These are phyloP conservation scores for Centropus unirufus DNA, from an alignment of 2,113 vertebrate genomes.

Conservation along the genomic window DNA sequence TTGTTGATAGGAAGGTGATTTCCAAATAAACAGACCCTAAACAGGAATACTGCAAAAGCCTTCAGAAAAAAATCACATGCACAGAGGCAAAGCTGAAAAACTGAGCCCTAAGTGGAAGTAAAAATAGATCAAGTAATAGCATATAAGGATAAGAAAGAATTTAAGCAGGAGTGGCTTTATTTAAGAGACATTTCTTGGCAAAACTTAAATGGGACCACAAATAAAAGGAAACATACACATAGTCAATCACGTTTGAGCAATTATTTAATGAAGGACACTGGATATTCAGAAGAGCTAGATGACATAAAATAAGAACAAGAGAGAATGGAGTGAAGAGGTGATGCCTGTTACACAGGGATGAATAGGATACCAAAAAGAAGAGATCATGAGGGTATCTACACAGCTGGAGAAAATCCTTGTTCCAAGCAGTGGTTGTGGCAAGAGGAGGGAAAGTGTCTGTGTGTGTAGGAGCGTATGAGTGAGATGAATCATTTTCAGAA, in stretches of 20 bases:
- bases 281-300: not conserved
- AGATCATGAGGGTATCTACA: not conserved
- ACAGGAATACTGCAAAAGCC: not conserved
- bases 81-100: not conserved
- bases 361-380: not conserved
- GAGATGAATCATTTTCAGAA: conserved; percentile 36
- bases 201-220: not conserved
- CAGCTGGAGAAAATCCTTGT: conserved; percentile 1
- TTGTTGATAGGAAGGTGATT: not conserved
- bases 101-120: not conserved
- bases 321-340: not conserved
- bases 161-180: not conserved
- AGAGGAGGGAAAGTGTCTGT: conserved; percentile 15
- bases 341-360: conserved; percentile 2
- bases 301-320: not conserved
- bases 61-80: not conserved
- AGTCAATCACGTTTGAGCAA: conserved; percentile 2
- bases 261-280: not conserved
- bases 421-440: not conserved
- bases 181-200: not conserved
- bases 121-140: not conserved
- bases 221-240: not conserved
- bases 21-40: not conserved
- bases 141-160: not conserved
- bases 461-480: not conserved